A percentile compares a stretch with the other conserved stretches of the same genome.
Evolutionary conservation across 2,113 vertebrate genomes (phyloP).

Genomic region (Ginglymostoma cirratum): DNA sequence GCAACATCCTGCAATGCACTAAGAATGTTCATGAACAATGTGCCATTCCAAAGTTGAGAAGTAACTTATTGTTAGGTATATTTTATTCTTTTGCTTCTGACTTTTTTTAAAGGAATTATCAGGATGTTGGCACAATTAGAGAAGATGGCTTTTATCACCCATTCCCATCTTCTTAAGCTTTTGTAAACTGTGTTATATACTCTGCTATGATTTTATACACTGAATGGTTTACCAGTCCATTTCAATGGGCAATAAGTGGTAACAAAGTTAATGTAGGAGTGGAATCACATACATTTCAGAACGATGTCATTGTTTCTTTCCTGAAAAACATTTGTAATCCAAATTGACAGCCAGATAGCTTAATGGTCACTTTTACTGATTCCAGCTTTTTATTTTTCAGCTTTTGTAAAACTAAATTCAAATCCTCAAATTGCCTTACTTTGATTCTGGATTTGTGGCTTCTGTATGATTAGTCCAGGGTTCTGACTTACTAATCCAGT

Average conservation of each 20-base stretch:
- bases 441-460: background rate
- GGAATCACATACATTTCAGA: background rate
- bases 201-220: background rate
- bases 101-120: background rate
- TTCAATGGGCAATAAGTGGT: background rate
- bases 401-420: background rate
- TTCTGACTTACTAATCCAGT: background rate
- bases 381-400: background rate
- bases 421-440: background rate
- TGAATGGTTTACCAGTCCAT: background rate
- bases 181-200: background rate
- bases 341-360: background rate
- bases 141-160: background rate
- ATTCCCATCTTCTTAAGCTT: background rate
- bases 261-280: background rate
- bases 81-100: background rate
- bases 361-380: background rate
- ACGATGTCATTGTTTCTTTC: background rate
- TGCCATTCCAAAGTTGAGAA: background rate
- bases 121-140: background rate
- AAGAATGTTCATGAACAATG: background rate
- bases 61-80: background rate
- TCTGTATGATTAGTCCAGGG: background rate
- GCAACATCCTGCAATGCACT: background rate
- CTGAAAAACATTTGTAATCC: background rate